Percentiles rank a stretch among this genome's conserved stretches.
Conservation (phyloP, 2,113 vertebrate species). For the Phodopus roborovskii region DNA sequence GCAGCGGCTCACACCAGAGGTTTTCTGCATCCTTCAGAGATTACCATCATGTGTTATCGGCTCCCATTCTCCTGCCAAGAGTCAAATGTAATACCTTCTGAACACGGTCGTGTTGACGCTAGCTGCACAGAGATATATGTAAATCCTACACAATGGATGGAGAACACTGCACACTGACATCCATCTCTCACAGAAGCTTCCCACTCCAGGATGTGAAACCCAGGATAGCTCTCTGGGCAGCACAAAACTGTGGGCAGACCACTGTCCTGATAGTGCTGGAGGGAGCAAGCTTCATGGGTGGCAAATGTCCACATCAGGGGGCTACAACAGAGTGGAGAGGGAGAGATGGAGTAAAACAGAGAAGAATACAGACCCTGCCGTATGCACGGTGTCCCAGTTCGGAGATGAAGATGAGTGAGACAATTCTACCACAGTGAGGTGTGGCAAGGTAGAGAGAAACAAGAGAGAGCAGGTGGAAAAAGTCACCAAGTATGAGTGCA, state of each 20-base stretch:
- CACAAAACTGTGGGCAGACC: not conserved
- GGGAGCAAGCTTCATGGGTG: not conserved
- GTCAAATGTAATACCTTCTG: conserved; percentile 42
- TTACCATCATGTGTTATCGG: conserved; percentile 66
- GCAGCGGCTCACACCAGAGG: conserved; percentile 34
- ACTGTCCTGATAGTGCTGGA: not conserved
- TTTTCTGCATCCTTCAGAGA: conserved; percentile 56
- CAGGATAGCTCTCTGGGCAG: not conserved
- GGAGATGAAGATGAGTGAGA: not conserved
- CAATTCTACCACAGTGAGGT: not conserved
- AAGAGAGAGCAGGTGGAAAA: not conserved
- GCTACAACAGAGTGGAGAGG: not conserved
- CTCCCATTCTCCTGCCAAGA: conserved; percentile 64
- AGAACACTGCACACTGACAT: not conserved
- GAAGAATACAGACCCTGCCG: not conserved
- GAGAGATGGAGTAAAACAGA: not conserved
- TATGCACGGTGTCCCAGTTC: not conserved
- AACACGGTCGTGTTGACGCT: not conserved
- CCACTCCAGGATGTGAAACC: conserved; percentile 24
- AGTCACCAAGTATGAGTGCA: not conserved
- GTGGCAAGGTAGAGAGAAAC: not conserved
- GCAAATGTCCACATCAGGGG: not conserved
- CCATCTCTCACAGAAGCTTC: not conserved
- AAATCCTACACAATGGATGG: conserved; percentile 1
- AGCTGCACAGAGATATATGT: conserved; percentile 43